Conservation (phyloP, 2,797 vertebrate species). For the Austrolebias charrua region DNA sequence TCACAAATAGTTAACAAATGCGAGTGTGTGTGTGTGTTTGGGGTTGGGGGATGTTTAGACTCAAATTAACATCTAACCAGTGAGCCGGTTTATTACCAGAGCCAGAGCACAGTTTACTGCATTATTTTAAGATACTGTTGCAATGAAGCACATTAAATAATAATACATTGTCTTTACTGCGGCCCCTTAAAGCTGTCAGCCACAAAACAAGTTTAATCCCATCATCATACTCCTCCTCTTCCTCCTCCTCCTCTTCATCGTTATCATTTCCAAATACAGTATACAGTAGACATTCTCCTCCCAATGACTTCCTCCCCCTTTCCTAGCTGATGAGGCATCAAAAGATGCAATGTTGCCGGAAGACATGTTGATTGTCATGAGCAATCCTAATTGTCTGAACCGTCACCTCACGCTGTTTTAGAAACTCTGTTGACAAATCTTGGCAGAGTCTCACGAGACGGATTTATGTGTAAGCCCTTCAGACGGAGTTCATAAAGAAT, state of each 20-base stretch:
- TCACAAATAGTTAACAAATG: too few relatives aligned
- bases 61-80: too few relatives aligned
- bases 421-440: constrained; percentile 37
- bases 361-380: constrained; percentile 45
- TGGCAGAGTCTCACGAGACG: constrained; percentile 21
- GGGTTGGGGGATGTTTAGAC: too few relatives aligned
- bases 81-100: background rate
- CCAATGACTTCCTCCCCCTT: constrained; percentile 18
- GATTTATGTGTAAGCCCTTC: constrained; percentile 10
- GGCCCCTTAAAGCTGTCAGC: constrained; percentile 18
- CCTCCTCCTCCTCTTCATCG: constrained; percentile 28
- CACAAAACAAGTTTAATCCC: constrained; percentile 21
- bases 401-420: constrained; percentile 24
- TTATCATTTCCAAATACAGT: constrained; percentile 25
- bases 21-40: too few relatives aligned
- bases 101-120: background rate
- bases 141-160: background rate
- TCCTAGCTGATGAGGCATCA: constrained; percentile 27
- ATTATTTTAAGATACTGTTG: constrained; percentile 4
- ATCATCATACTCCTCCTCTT: too few relatives aligned
- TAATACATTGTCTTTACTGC: background rate
- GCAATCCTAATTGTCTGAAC: constrained; percentile 38
- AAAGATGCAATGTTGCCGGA: constrained; percentile 15
- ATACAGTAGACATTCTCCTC: constrained; percentile 8
- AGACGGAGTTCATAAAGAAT: constrained; percentile 23